phyloP scores from a whole-genome alignment of 2,797 vertebrate species.

The Epinephelus malabaricus region DNA sequence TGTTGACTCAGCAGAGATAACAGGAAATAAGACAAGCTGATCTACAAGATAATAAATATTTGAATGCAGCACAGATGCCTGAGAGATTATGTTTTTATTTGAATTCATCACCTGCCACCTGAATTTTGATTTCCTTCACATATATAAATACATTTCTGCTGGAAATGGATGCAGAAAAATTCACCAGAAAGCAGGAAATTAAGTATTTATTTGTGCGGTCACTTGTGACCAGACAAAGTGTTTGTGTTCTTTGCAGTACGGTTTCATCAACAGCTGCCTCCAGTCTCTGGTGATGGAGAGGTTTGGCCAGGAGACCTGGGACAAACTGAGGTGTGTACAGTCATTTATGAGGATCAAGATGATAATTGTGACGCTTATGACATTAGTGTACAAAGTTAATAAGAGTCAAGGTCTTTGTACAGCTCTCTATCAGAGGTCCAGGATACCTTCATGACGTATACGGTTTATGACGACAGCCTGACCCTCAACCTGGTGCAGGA shows the following conservation, averaged over 20 bases:
- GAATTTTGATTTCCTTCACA: too few relatives aligned
- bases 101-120: too few relatives aligned
- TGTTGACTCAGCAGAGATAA: too few relatives aligned
- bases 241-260: slow-evolving; percentile 77
- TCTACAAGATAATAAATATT: too few relatives aligned
- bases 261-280: slow-evolving; percentile 90
- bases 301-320: slow-evolving; percentile 85
- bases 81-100: too few relatives aligned
- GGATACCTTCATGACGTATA: slow-evolving; percentile 86
- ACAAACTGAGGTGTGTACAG: slow-evolving; percentile 79
- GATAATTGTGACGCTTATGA: neutral
- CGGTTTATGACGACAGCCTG: slow-evolving; percentile 83
- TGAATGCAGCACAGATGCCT: too few relatives aligned
- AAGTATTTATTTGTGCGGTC: too few relatives aligned
- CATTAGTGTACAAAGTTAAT: neutral
- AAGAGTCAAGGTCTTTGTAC: neutral
- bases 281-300: slow-evolving; percentile 87
- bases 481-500: slow-evolving; percentile 85
- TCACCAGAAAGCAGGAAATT: too few relatives aligned
- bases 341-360: neutral
- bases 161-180: too few relatives aligned
- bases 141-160: too few relatives aligned
- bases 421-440: slow-evolving; percentile 79
- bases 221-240: too few relatives aligned
- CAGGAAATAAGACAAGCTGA: too few relatives aligned